Conservation (phyloP, 2,113 vertebrate genomes). For the Nyctibius bracteatus region DNA sequence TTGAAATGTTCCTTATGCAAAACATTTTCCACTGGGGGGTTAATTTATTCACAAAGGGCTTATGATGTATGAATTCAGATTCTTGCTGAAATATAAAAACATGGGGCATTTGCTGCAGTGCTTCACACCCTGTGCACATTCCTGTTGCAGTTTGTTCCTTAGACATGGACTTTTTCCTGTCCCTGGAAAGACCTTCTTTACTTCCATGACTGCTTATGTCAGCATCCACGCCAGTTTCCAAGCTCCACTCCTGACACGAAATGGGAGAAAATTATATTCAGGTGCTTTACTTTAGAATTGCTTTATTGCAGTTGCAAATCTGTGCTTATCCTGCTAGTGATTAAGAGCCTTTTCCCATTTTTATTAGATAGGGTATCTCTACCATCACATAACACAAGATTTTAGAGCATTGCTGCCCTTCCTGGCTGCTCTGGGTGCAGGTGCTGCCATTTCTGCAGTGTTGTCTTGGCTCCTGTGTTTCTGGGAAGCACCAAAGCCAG, state of each 20-base stretch:
- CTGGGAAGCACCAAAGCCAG: background rate
- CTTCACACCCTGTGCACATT: background rate
- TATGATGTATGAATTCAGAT: background rate
- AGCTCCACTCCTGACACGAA: background rate
- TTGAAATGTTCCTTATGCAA: background rate
- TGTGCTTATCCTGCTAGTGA: background rate
- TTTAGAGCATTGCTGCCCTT: background rate
- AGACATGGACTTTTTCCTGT: background rate
- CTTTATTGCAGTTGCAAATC: background rate
- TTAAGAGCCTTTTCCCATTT: background rate
- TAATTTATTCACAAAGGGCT: background rate
- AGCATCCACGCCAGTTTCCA: background rate
- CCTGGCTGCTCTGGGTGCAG: background rate
- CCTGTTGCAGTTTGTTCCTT: background rate
- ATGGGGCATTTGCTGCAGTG: accelerated
- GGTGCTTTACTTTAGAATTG: background rate
- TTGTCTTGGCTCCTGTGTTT: background rate
- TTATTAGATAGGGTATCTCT: background rate
- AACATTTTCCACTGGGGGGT: background rate
- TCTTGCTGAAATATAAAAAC: background rate
- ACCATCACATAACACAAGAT: accelerated
- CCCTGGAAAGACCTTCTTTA: background rate
- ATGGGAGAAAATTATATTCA: background rate
- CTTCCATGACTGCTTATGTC: background rate
- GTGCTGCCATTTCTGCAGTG: background rate